Evolutionary conservation across 2,888 invertebrate genomes (phyloP).

Genomic region (Epinotia demarniana): DNA sequence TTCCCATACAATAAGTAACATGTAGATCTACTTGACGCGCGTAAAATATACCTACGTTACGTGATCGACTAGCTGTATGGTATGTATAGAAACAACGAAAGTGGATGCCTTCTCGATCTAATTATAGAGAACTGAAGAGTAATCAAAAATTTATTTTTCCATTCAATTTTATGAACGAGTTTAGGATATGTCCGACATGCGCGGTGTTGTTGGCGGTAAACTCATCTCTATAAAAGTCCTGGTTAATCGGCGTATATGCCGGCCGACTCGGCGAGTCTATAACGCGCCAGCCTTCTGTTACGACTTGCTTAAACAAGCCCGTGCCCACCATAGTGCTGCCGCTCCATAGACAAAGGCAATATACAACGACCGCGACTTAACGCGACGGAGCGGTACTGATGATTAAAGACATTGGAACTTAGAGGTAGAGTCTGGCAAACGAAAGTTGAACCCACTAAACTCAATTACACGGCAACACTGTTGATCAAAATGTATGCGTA

Average conservation of each 20-base stretch:
- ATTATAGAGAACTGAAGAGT: neutral
- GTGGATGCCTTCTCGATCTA: neutral
- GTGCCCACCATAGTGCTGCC: neutral
- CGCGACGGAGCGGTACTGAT: neutral
- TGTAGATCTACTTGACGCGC: too few species aligned
- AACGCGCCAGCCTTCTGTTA: constrained; percentile 63
- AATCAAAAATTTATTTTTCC: too few species aligned
- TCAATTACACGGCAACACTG: too few species aligned
- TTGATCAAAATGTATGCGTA: too few species aligned
- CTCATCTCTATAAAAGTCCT: constrained; percentile 59
- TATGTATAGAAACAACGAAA: too few species aligned
- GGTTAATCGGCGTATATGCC: constrained; percentile 68
- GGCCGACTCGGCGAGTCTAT: constrained; percentile 67
- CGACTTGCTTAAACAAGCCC: constrained; percentile 45
- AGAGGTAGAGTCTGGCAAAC: too few species aligned
- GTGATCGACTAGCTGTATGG: too few species aligned
- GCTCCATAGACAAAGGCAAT: constrained; percentile 4
- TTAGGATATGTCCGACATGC: neutral
- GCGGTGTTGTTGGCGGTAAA: constrained; percentile 5
- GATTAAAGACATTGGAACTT: neutral
- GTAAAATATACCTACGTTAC: too few species aligned
- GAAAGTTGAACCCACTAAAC: too few species aligned
- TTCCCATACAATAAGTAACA: too few species aligned
- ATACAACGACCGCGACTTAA: neutral
- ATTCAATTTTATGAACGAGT: too few species aligned